Evolutionary conservation across 2,888 invertebrate species (phyloP).

Genomic region (Formica aserva): DNA sequence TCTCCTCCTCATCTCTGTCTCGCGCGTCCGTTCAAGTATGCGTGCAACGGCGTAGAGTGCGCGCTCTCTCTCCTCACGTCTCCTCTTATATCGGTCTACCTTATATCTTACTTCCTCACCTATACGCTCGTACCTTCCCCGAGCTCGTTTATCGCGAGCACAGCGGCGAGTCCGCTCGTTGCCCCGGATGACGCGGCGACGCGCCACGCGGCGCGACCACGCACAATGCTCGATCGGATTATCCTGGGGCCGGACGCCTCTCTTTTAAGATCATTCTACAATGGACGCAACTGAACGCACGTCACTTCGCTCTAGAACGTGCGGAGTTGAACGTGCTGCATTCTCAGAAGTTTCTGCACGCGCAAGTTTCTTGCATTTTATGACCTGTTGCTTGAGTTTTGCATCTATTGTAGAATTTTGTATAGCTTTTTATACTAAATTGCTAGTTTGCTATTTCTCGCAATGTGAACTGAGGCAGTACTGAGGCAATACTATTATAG

Average conservation of each 20-base stretch:
- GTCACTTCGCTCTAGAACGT: conserved; percentile 40
- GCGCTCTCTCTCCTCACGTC: conserved; percentile 15
- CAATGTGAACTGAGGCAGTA: neutral
- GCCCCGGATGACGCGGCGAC: conserved; percentile 59
- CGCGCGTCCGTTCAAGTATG: conserved; percentile 7
- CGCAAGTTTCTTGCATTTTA: neutral
- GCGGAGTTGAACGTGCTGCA: conserved; percentile 22
- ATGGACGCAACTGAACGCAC: conserved; percentile 23
- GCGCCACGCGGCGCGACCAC: conserved; percentile 54
- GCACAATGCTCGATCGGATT: conserved; percentile 52
- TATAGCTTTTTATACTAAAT: conserved; percentile 4
- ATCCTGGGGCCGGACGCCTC: conserved; percentile 22
- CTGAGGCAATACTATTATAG: conserved; percentile 24
- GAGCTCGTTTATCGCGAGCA: conserved; percentile 36
- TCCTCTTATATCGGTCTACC: conserved; percentile 56
- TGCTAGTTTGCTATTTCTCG: conserved; percentile 3
- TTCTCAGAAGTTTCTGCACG: neutral
- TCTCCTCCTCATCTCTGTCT: conserved; percentile 37
- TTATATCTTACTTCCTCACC: conserved; percentile 68
- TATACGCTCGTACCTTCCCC: conserved; percentile 53
- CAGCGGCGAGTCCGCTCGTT: conserved; percentile 52
- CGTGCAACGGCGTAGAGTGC: neutral
- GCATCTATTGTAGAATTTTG: conserved; percentile 13
- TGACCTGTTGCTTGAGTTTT: conserved; percentile 8
- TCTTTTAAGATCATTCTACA: conserved; percentile 20